Conservation (phyloP, 2,797 vertebrate genomes). For the Esox lucius region DNA sequence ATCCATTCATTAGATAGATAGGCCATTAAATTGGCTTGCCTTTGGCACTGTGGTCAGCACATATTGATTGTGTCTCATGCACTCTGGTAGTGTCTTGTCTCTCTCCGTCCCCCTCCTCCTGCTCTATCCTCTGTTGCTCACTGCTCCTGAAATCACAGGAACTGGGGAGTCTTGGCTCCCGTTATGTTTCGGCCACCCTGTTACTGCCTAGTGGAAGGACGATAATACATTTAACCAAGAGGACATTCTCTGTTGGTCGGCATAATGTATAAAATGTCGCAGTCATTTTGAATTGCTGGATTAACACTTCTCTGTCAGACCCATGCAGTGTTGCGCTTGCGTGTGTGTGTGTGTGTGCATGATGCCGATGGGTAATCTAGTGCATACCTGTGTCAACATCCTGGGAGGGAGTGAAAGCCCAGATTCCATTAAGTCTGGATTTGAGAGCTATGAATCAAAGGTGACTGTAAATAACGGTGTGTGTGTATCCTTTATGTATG, state of each 20-base stretch:
- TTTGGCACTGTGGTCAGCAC: constrained; percentile 36
- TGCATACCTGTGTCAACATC: constrained; percentile 58
- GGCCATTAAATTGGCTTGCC: constrained; percentile 43
- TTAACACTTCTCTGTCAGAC: constrained; percentile 47
- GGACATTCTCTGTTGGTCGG: constrained; percentile 52
- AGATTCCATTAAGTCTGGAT: constrained; percentile 68
- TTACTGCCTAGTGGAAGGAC: constrained; percentile 55
- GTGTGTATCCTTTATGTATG: constrained; percentile 14
- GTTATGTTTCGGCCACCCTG: constrained; percentile 33
- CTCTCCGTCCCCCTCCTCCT: background rate
- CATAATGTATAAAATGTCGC: constrained; percentile 51
- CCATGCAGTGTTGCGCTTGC: background rate
- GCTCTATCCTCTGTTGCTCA: constrained; percentile 16
- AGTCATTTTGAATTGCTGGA: constrained; percentile 45
- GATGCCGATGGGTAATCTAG: constrained; percentile 39
- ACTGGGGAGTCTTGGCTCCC: constrained; percentile 45
- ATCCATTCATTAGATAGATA: constrained; percentile 45
- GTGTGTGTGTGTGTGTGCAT: constrained; percentile 14
- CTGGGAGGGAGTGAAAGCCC: constrained; percentile 55
- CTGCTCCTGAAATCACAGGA: constrained; percentile 30
- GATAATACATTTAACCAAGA: constrained; percentile 50
- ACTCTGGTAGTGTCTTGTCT: constrained; percentile 1
- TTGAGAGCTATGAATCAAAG: constrained; percentile 71
- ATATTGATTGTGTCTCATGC: constrained; percentile 40
- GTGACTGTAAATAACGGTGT: constrained; percentile 45